phyloP scores from a whole-genome alignment of 2,888 invertebrate species.

The Rutpela maculata region DNA sequence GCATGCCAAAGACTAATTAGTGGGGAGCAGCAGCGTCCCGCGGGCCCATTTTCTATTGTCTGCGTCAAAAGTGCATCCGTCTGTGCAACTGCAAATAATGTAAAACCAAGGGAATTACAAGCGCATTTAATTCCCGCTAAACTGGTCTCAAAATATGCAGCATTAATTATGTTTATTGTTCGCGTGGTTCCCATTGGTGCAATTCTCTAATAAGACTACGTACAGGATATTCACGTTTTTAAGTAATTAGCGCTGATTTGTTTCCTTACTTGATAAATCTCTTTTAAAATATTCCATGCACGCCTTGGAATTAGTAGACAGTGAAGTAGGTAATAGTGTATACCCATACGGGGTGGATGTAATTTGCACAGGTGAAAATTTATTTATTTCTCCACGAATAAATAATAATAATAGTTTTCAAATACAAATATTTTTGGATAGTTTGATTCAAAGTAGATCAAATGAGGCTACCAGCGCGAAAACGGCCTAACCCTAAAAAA shows the following conservation, averaged over 20 bases:
- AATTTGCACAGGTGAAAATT: not conserved
- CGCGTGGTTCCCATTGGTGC: slow-evolving; percentile 21
- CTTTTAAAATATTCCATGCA: not conserved
- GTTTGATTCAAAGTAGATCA: too few species aligned
- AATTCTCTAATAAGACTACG: slow-evolving; percentile 23
- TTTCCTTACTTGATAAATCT: slow-evolving; percentile 23
- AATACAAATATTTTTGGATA: too few species aligned
- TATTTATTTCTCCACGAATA: too few species aligned
- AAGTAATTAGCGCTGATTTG: slow-evolving; percentile 38
- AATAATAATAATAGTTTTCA: too few species aligned
- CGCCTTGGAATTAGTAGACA: not conserved
- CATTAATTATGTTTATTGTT: slow-evolving; percentile 48
- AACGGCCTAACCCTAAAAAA: too few species aligned
- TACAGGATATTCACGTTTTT: slow-evolving; percentile 30
- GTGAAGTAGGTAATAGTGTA: not conserved
- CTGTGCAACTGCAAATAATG: slow-evolving; percentile 59
- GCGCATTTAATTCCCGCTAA: slow-evolving; percentile 50
- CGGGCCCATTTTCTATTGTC: slow-evolving; percentile 59
- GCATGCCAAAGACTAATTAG: slow-evolving; percentile 67
- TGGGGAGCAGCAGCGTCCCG: slow-evolving; percentile 52
- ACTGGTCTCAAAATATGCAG: slow-evolving; percentile 41
- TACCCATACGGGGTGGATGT: not conserved
- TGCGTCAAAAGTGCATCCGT: slow-evolving; percentile 58
- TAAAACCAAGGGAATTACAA: slow-evolving; percentile 60
- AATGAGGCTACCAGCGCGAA: too few species aligned